A percentile compares a stretch with the other conserved stretches of the same genome.
Evolutionary conservation across 2,113 vertebrate species (phyloP).

Genomic region (Silurus meridionalis): DNA sequence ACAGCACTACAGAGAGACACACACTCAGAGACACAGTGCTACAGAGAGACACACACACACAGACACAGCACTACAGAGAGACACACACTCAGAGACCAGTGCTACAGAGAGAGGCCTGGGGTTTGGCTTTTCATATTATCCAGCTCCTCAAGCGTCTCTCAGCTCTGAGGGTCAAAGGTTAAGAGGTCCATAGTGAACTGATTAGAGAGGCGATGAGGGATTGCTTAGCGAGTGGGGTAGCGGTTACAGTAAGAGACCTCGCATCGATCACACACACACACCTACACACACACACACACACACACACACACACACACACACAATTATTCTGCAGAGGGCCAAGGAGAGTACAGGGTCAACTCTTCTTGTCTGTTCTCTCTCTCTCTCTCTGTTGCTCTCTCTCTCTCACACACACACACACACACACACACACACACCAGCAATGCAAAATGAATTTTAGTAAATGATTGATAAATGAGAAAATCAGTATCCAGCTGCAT

Average conservation of each 20-base stretch:
- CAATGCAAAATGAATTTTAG: too few species aligned
- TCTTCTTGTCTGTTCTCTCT: slow-evolving; percentile 5
- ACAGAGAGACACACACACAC: neutral
- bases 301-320: too few species aligned
- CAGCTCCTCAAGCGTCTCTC: slow-evolving; percentile 23
- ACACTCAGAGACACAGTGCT: neutral
- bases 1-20: too few species aligned
- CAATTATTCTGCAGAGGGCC: slow-evolving; percentile 41
- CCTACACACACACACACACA: slow-evolving; percentile 8
- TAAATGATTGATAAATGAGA: too few species aligned
- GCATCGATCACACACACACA: slow-evolving; percentile 69
- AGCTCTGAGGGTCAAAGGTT: slow-evolving; percentile 39
- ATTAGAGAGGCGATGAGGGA: slow-evolving; percentile 66
- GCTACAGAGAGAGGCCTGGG: too few species aligned
- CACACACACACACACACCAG: neutral
- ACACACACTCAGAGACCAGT: neutral
- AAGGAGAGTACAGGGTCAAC: slow-evolving; percentile 68
- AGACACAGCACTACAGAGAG: too few species aligned
- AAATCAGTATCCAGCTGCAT: too few species aligned
- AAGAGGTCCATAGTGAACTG: slow-evolving; percentile 56
- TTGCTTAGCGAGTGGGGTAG: slow-evolving; percentile 71
- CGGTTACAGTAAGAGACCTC: slow-evolving; percentile 74
- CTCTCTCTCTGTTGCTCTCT: neutral
- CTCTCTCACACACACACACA: neutral
- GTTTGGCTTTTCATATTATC: neutral